Base-by-base conservation (phyloP, 2,888 invertebrate species). In the Aethes cnicana region DNA sequence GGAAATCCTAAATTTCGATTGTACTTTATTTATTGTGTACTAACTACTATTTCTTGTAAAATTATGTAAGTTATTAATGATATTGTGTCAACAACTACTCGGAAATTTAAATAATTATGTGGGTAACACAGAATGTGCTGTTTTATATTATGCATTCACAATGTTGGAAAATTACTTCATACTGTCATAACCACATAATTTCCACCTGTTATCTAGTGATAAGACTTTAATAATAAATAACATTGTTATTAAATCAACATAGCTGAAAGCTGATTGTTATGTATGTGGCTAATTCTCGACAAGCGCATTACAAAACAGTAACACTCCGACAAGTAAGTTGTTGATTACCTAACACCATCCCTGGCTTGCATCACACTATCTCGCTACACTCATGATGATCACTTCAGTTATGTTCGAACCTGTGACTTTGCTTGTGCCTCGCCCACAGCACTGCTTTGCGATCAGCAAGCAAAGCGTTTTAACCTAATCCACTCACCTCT, bases 251-350 rank as follows among this genome's bases (percentile, higher is more conserved):
- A 11, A 21, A 32, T 18, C 68, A 74, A 85, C 84, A 86, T 86
- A 85, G 82, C 85, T 85, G 84, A 85, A 85, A 69, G 56, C 67
- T 82, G 84, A 81, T 84, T 87, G 84, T 85, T 86, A 79, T 83
- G 81, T 82, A 80, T 73, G 84, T 86, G 87, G 87, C 87, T 80
- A 72, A 84, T 88, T 85, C 86, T 85, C 71, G 86, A 84, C 88
- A 77, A 77, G 72, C 77, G 70, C 54, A 62, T 61, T 57, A 49
- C 54, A 59, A 56, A 44, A 21, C 35, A 18, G 11, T 16, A n/a
- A 20, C 9, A 30, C 25, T 36, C 26, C 36, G 8, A 33, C 23
- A 9, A 17, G 35, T 20, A 44, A 14, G 48, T 54, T 16, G 25
- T 49, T 46, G 9, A 14, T 12, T 37, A 36, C 30, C 36, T 50